Base-by-base conservation (phyloP, 1,140 invertebrate genomes). In the Holotrichia oblita region DNA sequence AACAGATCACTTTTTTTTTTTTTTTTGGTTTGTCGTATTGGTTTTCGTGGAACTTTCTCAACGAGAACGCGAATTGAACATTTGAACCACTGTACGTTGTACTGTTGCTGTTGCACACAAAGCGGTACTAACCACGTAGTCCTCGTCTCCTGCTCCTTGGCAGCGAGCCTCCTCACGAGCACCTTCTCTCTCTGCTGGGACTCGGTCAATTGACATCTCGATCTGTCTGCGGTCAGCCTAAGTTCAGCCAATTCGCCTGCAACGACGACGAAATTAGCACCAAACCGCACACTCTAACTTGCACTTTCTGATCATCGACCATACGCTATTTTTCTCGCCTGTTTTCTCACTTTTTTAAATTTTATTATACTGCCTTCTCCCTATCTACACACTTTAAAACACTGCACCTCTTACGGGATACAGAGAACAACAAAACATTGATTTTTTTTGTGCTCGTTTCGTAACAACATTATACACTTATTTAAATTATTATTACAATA, bases 81-180 rank as follows among this genome's bases (percentile, higher is more conserved):
- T 79, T 79, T 79, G 78, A 79, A 79, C 78, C 78, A 79, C 78
- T 64, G 17, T 44, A n/a, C 14, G 14, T 17, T 24, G 14, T 24
- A 59, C n/a, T 22, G 20, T 59, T 42, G 20, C 24, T 20, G 77
- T 41, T 55, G 44, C 20, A 40, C 40, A 48, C 61, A 78, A 41
- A 59, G 77, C 22, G 7, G 80, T 87, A 92, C 93, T 91, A 90
- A 98, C 97, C 88, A 95, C 92, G 90, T 95, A 97, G 89, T 98
- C 97, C 88, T 98, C 83, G 98, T 92, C 89, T 99, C 97, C 88
- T 98, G 97, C 87, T 99, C 97, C 89, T 99, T 99, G 79, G 94
- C 94, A 78, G 96, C 94, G 74, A 99, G 89, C 84, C 96, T 90
- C 83, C 97, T 93, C 76, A 98, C 93, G 77, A 99, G 91, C 77